phyloP scores from a whole-genome alignment of 2,113 vertebrate species.

The Rhinolophus sinicus region DNA sequence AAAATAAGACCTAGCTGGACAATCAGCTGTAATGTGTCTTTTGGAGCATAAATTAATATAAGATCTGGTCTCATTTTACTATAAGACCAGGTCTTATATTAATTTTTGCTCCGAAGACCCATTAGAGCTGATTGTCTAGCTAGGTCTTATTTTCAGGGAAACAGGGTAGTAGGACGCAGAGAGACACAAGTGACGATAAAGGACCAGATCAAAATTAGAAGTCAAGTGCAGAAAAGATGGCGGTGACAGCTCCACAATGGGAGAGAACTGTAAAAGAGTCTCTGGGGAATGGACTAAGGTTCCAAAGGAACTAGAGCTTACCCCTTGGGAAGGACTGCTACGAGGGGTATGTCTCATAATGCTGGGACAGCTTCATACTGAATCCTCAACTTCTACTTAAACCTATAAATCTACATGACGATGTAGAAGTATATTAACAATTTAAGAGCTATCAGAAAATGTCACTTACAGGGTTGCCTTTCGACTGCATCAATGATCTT shows the following conservation, averaged over 20 bases:
- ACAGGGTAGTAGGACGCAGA: background rate
- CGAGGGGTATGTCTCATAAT: background rate
- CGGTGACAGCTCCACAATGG: background rate
- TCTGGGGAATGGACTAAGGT: background rate
- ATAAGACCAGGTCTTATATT: too few species aligned
- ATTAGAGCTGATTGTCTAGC: too few species aligned
- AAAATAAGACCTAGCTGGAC: too few species aligned
- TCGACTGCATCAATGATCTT: slow-evolving; percentile 94
- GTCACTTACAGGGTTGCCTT: slow-evolving; percentile 93
- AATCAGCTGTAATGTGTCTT: too few species aligned
- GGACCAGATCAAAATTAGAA: background rate
- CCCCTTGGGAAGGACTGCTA: background rate
- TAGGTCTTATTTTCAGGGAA: too few species aligned
- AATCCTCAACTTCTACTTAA: background rate
- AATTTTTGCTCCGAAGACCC: too few species aligned
- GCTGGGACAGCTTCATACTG: background rate
- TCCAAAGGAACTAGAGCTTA: background rate
- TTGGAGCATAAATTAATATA: too few species aligned
- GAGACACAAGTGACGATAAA: background rate
- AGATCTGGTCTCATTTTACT: too few species aligned
- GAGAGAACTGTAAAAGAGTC: background rate
- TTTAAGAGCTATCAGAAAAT: background rate
- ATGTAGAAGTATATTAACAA: background rate
- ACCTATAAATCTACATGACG: background rate
- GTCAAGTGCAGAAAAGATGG: background rate